phyloP scores from a whole-genome alignment of 2,888 invertebrate genomes.

The Protula sp. region DNA sequence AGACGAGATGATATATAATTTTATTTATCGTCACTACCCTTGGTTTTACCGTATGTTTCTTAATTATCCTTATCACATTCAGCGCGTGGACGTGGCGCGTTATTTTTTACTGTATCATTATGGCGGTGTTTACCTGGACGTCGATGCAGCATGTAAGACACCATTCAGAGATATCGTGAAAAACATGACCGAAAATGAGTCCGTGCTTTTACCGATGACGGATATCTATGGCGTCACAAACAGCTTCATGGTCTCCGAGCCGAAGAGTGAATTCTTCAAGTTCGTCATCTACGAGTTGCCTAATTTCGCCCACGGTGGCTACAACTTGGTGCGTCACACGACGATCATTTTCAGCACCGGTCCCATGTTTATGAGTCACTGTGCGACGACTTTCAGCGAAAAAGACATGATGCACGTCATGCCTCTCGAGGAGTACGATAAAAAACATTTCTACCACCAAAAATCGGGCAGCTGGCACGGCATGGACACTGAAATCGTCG shows the following conservation, averaged over 20 bases:
- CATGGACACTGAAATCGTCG: too few relatives aligned
- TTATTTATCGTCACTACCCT: conserved; percentile 15
- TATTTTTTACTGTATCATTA: conserved; percentile 20
- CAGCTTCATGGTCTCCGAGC: conserved; percentile 14
- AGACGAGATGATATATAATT: conserved; percentile 10
- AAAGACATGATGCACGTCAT: too few relatives aligned
- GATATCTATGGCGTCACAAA: conserved; percentile 19
- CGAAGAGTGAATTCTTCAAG: not conserved
- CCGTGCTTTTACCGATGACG: conserved; percentile 11
- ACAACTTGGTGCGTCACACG: conserved; percentile 14
- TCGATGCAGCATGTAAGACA: conserved; percentile 11
- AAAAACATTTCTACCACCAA: too few relatives aligned
- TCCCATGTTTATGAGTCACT: conserved; percentile 19
- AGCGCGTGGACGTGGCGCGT: conserved; percentile 18
- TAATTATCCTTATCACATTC: conserved; percentile 19
- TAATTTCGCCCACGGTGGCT: too few relatives aligned
- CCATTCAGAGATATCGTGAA: not conserved
- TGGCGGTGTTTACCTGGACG: conserved; percentile 22
- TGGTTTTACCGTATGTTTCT: conserved; percentile 16
- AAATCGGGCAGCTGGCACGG: too few relatives aligned
- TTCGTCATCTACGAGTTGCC: not conserved
- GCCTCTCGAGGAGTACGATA: too few relatives aligned
- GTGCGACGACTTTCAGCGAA: too few relatives aligned
- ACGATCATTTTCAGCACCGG: conserved; percentile 21
- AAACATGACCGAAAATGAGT: not conserved